Conservation (phyloP, 1,140 invertebrate genomes). For the Aphidius ervi region DNA sequence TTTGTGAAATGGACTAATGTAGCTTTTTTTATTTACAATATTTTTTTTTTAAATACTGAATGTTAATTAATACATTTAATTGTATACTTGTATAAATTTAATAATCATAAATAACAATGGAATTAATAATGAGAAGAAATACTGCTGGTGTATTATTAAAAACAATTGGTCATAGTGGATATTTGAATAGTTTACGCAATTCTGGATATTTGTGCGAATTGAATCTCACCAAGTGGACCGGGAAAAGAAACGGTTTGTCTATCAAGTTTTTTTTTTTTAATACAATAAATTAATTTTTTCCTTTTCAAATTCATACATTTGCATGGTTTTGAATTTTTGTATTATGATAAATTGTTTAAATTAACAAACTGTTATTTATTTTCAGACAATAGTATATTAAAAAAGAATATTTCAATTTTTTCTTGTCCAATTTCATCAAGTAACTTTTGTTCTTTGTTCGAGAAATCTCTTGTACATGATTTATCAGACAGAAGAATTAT, state of each 20-base stretch:
- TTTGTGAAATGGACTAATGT: too few relatives aligned
- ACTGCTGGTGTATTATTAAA: slow-evolving; percentile 2
- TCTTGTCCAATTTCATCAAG: background rate
- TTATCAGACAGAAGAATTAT: background rate
- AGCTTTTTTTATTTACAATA: background rate
- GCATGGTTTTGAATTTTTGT: background rate
- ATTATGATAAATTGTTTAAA: background rate
- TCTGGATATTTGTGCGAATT: slow-evolving; percentile 1
- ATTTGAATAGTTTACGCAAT: slow-evolving; percentile 1
- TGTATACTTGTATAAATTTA: too few relatives aligned
- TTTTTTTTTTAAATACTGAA: too few relatives aligned
- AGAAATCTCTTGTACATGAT: slow-evolving; percentile 5
- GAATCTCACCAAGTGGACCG: background rate
- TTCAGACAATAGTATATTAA: background rate
- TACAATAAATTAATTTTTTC: background rate
- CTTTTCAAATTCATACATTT: background rate
- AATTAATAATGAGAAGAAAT: slow-evolving; percentile 11
- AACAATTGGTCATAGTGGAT: too few relatives aligned
- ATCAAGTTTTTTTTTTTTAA: background rate
- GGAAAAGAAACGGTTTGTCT: background rate
- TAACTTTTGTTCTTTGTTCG: background rate
- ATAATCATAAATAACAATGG: background rate
- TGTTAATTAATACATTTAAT: too few relatives aligned
- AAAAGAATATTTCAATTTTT: background rate
- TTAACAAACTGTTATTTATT: background rate